Conservation (phyloP, 1,140 invertebrate genomes). For the Ladona fulva region DNA sequence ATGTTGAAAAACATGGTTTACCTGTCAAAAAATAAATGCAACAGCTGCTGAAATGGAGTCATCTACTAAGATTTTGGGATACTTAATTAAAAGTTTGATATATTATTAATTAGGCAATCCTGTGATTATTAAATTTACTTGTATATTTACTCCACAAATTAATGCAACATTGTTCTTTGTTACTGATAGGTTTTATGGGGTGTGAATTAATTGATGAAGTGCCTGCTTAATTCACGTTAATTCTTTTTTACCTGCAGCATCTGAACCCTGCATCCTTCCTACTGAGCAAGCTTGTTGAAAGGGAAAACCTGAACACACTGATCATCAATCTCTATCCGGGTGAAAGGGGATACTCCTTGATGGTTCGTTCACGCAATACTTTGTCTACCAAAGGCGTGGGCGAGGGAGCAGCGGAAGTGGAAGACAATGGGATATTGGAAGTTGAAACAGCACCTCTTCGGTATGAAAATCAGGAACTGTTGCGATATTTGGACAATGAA, state of each 20-base stretch:
- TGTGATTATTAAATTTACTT: no score
- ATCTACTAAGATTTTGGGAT: no score
- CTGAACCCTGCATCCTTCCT: constrained; percentile 58
- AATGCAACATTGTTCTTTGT: no score
- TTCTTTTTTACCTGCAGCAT: constrained; percentile 1
- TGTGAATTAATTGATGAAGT: no score
- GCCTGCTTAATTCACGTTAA: background rate
- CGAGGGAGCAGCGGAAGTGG: constrained; percentile 20
- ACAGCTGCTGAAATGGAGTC: no score
- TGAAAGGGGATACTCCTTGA: constrained; percentile 84
- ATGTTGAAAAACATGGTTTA: no score
- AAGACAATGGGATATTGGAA: constrained; percentile 30
- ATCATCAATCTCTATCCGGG: constrained; percentile 84
- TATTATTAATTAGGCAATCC: no score
- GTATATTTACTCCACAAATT: no score
- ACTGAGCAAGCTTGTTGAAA: constrained; percentile 71
- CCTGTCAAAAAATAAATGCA: no score
- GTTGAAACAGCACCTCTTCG: constrained; percentile 40
- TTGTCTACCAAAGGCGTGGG: background rate
- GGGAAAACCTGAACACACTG: constrained; percentile 77
- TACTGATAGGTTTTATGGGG: no score
- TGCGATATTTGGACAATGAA: constrained; percentile 73
- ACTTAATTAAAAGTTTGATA: no score
- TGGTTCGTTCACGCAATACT: constrained; percentile 44
- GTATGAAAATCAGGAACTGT: constrained; percentile 42